These are phyloP conservation scores for Nothoprocta perdicaria DNA, from an alignment of 2,113 vertebrate species.

Conservation along the genomic window DNA sequence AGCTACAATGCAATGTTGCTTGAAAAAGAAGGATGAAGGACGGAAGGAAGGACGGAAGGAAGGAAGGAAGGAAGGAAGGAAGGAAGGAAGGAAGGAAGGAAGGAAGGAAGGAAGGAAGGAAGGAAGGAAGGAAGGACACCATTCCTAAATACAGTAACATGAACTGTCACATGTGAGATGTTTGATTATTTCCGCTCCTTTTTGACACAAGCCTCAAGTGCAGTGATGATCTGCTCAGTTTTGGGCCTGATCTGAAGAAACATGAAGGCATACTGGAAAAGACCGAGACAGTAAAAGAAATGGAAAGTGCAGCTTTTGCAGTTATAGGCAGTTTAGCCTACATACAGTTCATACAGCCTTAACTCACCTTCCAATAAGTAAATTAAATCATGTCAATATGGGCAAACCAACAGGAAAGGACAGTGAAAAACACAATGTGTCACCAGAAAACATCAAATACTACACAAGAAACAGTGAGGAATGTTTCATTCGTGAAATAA, in stretches of 20 bases:
- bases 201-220: no score
- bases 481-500: background rate
- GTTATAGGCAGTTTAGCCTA: background rate
- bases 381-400: background rate
- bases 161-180: no score
- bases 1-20: background rate
- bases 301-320: background rate
- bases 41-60: no score
- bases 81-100: no score
- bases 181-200: no score
- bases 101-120: no score
- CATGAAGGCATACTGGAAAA: background rate
- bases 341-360: background rate
- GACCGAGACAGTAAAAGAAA: background rate
- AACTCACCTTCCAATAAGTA: background rate
- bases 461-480: background rate
- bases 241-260: background rate
- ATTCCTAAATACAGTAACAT: no score
- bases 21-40: background rate
- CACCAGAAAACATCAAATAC: background rate
- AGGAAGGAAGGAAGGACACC: no score
- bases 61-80: no score
- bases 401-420: background rate
- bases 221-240: background rate
- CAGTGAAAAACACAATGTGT: background rate